Evolutionary conservation across 2,797 vertebrate genomes (phyloP), one percentile per base, ranked within the genome.

Genomic region (Oreortyx pictus): DNA sequence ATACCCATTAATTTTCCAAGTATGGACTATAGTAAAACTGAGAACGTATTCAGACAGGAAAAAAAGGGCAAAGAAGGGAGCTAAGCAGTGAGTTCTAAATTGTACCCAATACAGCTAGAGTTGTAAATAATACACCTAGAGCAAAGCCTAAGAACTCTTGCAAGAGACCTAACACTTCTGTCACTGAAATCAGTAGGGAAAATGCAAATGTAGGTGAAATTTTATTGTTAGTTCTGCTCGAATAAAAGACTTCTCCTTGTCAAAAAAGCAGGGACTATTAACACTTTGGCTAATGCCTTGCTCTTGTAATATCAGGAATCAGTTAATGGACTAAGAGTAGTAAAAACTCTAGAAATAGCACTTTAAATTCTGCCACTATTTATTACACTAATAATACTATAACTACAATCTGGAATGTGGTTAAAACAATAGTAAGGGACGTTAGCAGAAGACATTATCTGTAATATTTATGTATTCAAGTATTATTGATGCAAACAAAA

Each of bases 271-370:
- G 33, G 16, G 64, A 35, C 25, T 50, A 27, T 24, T 46, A 23
- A 14, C 35, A 25, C 15, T 20, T 33, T 50, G 18, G 33, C 4
- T 91, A 35, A 76, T 47, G 43, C 3, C 88, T 78, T 86, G 25
- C n/a, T 33, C 47, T 66, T 79, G 39, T 59, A 5, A 39, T 75
- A 81, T 79, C 41, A 72, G 41, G 31, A 27, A 13, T 90, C n/a
- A 37, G 9, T 60, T 88, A 79, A 84, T 66, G 35, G 39, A 56
- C 68, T 54, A 86, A 22, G 16, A 74, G 65, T 44, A 80, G 37
- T 67, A 90, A 92, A 94, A 77, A 67, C 39, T 74, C n/a, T 67
- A 77, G 79, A 92, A 90, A 54, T 62, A 89, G 27, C 60, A 35
- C 66, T 86, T 66, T 62, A 56, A 14, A 7, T 41, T 37, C 41